Evolutionary conservation across 2,113 vertebrate genomes (phyloP).

Genomic region (Trinectes maculatus): DNA sequence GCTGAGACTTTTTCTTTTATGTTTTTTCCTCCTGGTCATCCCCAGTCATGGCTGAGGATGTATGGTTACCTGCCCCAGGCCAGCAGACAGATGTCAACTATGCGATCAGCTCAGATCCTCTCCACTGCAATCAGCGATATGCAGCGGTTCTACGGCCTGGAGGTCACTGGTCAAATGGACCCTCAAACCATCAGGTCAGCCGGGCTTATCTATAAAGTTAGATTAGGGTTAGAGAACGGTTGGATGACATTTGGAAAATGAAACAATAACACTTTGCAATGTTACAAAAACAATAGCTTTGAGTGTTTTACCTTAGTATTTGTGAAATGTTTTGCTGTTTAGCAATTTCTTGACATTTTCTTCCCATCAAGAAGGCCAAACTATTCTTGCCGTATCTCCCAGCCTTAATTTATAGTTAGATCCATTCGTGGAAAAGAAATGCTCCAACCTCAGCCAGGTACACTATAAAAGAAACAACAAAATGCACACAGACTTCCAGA

Average conservation of each 20-base stretch:
- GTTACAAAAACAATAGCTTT: no score
- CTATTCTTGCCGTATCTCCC: no score
- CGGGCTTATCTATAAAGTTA: no score
- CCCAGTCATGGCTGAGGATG: constrained; percentile 92
- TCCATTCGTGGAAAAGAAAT: not conserved
- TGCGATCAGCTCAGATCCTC: constrained; percentile 92
- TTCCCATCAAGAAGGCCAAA: no score
- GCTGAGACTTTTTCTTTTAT: not conserved
- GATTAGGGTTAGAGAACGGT: no score
- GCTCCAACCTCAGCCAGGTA: not conserved
- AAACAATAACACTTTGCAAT: no score
- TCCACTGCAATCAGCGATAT: constrained; percentile 88
- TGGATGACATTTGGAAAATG: no score
- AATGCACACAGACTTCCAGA: constrained; percentile 1
- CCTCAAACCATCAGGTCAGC: constrained; percentile 88
- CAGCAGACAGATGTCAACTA: constrained; percentile 93
- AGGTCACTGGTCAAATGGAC: constrained; percentile 90
- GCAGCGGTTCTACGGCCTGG: constrained; percentile 94
- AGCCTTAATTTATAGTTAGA: no score
- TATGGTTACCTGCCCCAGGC: constrained; percentile 95
- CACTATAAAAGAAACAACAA: constrained; percentile 21
- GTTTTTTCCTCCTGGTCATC: constrained; percentile 4
- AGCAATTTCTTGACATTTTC: no score
- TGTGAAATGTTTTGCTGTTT: no score
- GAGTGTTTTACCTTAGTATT: no score